A percentile compares a stretch with the other conserved stretches of the same genome.
phyloP scores from a whole-genome alignment of 2,113 vertebrate species.

The Meles meles region DNA sequence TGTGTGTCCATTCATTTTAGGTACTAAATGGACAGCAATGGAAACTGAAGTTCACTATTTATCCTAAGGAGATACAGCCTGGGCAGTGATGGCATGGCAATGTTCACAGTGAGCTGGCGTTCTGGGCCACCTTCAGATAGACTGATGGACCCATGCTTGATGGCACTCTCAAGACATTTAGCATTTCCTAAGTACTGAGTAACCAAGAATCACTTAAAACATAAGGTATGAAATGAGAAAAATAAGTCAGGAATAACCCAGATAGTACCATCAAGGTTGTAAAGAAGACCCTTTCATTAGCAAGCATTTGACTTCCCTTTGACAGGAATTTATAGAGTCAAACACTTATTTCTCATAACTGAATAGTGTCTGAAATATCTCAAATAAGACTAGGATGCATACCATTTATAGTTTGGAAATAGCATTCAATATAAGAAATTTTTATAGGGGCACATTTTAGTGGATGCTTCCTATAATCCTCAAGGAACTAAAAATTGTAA shows the following conservation, averaged over 20 bases:
- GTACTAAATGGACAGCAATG: background rate
- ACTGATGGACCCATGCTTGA: background rate
- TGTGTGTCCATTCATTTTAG: background rate
- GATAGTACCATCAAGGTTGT: background rate
- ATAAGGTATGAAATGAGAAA: background rate
- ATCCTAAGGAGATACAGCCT: background rate
- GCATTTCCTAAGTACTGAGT: background rate
- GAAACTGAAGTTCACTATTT: background rate
- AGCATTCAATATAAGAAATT: background rate
- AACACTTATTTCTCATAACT: slow-evolving; percentile 25
- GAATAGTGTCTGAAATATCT: background rate
- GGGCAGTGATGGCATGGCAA: background rate
- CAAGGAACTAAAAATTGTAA: background rate
- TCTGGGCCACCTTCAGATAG: background rate
- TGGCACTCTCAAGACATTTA: background rate
- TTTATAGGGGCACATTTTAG: background rate
- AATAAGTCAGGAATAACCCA: background rate
- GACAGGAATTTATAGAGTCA: slow-evolving; percentile 30
- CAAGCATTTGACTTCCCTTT: slow-evolving; percentile 16
- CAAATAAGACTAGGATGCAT: background rate
- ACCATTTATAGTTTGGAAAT: background rate
- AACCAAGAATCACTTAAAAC: slow-evolving; percentile 9
- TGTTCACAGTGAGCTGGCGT: background rate
- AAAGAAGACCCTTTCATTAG: background rate
- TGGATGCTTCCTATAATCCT: background rate